Evolutionary conservation across 2,797 vertebrate genomes (phyloP).

Genomic region (Octomys mimax): DNA sequence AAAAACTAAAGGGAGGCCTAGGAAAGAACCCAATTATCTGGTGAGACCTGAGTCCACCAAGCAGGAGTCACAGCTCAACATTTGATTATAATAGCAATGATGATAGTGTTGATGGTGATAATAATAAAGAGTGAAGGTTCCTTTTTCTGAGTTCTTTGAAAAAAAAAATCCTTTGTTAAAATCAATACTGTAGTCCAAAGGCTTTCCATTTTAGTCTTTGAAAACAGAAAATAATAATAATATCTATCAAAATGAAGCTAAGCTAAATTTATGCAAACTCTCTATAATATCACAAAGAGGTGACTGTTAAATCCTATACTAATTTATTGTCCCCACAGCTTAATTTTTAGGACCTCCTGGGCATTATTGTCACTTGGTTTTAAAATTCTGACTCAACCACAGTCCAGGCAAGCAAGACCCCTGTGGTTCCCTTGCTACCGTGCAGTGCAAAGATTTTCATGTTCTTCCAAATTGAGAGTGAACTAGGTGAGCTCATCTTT

Average conservation of each 20-base stretch:
- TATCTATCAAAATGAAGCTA: conserved; percentile 65
- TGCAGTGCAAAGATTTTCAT: not conserved
- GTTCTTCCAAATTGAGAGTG: conserved; percentile 60
- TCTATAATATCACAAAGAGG: conserved; percentile 40
- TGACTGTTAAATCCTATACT: conserved; percentile 19
- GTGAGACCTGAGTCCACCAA: conserved; percentile 16
- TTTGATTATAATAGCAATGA: conserved; percentile 45
- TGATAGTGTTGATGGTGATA: not conserved
- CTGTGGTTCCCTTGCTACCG: not conserved
- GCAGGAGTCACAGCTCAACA: not conserved
- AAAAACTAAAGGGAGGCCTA: not conserved
- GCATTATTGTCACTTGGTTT: conserved; percentile 30
- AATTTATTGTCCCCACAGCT: conserved; percentile 34
- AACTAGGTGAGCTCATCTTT: not conserved
- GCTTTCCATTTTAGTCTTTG: conserved; percentile 30
- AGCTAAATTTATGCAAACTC: conserved; percentile 42
- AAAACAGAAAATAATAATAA: not conserved
- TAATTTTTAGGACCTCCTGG: not conserved
- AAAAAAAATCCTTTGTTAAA: not conserved
- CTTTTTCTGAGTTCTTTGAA: conserved; percentile 20
- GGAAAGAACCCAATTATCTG: not conserved
- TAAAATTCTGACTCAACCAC: conserved; percentile 54
- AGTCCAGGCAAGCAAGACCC: not conserved
- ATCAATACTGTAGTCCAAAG: conserved; percentile 18
- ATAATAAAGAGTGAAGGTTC: conserved; percentile 5